Base-by-base conservation (phyloP, 2,797 vertebrate species). In the Micrastur ruficollis region DNA sequence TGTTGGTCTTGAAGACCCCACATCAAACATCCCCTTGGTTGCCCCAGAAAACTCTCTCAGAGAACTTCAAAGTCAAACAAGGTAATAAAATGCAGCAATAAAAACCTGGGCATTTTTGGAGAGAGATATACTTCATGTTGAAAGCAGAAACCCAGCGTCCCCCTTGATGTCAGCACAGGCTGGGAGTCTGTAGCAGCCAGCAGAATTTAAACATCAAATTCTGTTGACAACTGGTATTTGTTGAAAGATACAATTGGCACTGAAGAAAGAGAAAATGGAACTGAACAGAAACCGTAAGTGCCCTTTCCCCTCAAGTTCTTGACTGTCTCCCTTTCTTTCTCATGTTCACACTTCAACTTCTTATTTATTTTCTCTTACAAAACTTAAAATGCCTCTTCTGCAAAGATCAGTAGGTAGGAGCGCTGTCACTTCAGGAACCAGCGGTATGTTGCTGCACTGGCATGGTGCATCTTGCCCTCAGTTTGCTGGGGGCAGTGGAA, bases 11-110 rank as follows among this genome's bases (percentile, higher is more conserved):
- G 9, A 91, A 91, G 49, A 56, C 4, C 23, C 26, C 71, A 83
- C 79, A 76, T 34, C 40, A 85, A 86, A 92, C 9, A 81, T 16
- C 9, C 11, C 40, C 47, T 29, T 17, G n/a, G 46, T 5, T 86
- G 31, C 50, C 66, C n/a, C 58, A 50, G 62, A 49, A 84, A 90
- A 83, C 32, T 56, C 49, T 53, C 20, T 50, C 34, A 14, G 40
- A 52, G 23, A 95, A 65, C 49, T 66, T 85, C n/a, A 56, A 81
- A 93, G 70, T 38, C 61, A 71, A 89, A 36, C 10, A 42, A 40
- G 36, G 44, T 61, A 86, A 74, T 26, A 93, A 94, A 94, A 80
- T 5, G 27, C 40, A 83, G 23, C 16, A 42, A 81, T 53, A 72
- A 86, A 58, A 47, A 68, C 0, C 2, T 12, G 16, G 27, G 22